Base-by-base conservation (phyloP, 1,140 invertebrate species). In the Adoxophyes honmai region DNA sequence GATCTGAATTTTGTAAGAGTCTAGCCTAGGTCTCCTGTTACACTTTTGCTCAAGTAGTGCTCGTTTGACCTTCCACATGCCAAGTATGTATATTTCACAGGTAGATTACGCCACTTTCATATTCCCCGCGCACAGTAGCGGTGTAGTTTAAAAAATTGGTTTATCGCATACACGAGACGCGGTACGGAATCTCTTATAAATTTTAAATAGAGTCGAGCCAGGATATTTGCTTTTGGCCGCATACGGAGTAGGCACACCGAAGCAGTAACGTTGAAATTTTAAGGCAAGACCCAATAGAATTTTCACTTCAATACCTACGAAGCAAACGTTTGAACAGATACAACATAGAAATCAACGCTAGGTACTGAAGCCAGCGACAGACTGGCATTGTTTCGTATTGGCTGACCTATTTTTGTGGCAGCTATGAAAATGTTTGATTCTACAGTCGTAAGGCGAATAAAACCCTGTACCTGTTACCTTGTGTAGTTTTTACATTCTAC, bases 121-220 rank as follows among this genome's bases (percentile, higher is more conserved):
- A 48, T 52, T 15, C 28, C 21, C 28, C 28, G 6, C 21, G 28
- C 6, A 10, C 9, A 14, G 14, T 11, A 10, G 28, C 28, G 33
- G n/a, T 14, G 33, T 34, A 52, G 51, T 52, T 52, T 52, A 48
- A 52, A 52, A 52, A 52, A 52, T 52, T 18, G 51, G 51, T 52
- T 52, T 52, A 52, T 52, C 33, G 51, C 51, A 35, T 52, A 52
- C 51, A 35, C 9, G 54, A 59, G 61, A 69, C 66, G 60, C 55
- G 63, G 65, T 68, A 60, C 18, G 56, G 64, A 69, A 66, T 66
- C 60, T 62, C 68, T 73, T 73, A 72, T 79, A 73, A 76, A 79
- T 79, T 75, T 76, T 79, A 68, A 55, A 78, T 60, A 60, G 52
- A 53, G 56, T 54, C 38, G 38, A 54, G 59, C 59, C 35, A 54